Evolutionary conservation across 2,113 vertebrate genomes (phyloP), one percentile per base, ranked within the genome.

Genomic region (Vidua macroura): DNA sequence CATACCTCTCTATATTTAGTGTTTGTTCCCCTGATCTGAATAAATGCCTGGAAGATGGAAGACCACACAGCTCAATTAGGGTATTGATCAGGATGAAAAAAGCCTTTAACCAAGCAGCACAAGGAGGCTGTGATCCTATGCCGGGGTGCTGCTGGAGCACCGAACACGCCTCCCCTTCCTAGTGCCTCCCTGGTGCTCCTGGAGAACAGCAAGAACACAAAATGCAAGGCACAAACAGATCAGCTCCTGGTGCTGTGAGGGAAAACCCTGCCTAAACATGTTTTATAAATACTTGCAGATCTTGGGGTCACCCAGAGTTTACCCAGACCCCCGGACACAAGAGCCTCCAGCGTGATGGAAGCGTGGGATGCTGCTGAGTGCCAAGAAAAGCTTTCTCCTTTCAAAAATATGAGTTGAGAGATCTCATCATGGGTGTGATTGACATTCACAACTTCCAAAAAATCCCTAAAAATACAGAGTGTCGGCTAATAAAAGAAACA

Each of bases 1-100:
- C 75, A 19, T 48, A 82, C 39, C 9, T 90, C 84, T 93, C 86
- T 93, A 27, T 90, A 77, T 88, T 51, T 74, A 94, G 79, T 55
- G 68, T 81, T 93, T 90, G 72, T 81, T 94, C 83, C 86, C 48
- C 72, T 31, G 78, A 83, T 96, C 85, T 90, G 82, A 92, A 94
- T 90, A 96, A 95, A 94, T 86, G 86, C 72, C 68, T 96, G 86
- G 83, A 83, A 92, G 95, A 93, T 41, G 83, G 86, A 94, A 95
- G 83, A 93, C 88, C 94, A 86, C 83, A 78, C 60, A 59, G 76
- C 63, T 93, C 95, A 90, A 90, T 88, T 70, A 86, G 76, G 7
- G 48, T 59, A 90, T 95, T 46, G 92, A 90, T 96, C 44, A 28
- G 63, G 79, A 77, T 0, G 9, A 51, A 58, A 89, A 95, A 83